These are phyloP conservation scores for Spinus pinus DNA, from an alignment of 2,797 vertebrate species.

Conservation along the genomic window DNA sequence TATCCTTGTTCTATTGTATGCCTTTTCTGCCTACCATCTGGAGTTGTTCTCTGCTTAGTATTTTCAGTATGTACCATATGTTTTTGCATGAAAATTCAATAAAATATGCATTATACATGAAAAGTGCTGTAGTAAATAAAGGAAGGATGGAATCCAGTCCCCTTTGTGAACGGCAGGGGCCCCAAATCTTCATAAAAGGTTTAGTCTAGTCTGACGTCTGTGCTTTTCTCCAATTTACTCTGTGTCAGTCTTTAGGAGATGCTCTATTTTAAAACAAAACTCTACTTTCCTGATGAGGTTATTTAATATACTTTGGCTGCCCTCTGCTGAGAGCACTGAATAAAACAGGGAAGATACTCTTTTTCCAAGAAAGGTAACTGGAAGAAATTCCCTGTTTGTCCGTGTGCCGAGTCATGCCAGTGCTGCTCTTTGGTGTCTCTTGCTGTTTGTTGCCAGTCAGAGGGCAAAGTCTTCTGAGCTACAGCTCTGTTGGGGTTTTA, in stretches of 20 bases:
- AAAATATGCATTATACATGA: constrained; percentile 67
- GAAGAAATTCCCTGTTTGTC: background rate
- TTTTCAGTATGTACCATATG: constrained; percentile 66
- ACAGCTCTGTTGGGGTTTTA: background rate
- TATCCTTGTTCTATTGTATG: constrained; percentile 52
- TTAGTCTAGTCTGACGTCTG: constrained; percentile 59
- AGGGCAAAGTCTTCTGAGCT: background rate
- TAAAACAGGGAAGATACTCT: background rate
- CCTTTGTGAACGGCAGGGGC: constrained; percentile 47
- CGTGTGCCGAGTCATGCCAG: accelerated
- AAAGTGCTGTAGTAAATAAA: constrained; percentile 63
- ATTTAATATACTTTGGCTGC: constrained; percentile 65
- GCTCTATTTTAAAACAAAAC: constrained; percentile 47
- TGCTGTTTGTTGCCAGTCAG: background rate
- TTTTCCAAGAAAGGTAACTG: background rate
- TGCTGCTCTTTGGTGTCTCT: background rate
- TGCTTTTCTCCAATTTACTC: constrained; percentile 48
- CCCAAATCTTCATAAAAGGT: constrained; percentile 61
- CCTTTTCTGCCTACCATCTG: constrained; percentile 62
- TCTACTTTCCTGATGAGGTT: background rate
- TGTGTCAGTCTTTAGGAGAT: constrained; percentile 29
- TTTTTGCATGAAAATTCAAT: constrained; percentile 69
- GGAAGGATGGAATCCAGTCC: constrained; percentile 33
- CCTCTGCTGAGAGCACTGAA: constrained; percentile 69
- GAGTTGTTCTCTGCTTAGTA: constrained; percentile 66